Percentiles rank a stretch among this genome's conserved stretches.
phyloP scores from a whole-genome alignment of 2,113 vertebrate species.

The Entomyzon cyanotis region DNA sequence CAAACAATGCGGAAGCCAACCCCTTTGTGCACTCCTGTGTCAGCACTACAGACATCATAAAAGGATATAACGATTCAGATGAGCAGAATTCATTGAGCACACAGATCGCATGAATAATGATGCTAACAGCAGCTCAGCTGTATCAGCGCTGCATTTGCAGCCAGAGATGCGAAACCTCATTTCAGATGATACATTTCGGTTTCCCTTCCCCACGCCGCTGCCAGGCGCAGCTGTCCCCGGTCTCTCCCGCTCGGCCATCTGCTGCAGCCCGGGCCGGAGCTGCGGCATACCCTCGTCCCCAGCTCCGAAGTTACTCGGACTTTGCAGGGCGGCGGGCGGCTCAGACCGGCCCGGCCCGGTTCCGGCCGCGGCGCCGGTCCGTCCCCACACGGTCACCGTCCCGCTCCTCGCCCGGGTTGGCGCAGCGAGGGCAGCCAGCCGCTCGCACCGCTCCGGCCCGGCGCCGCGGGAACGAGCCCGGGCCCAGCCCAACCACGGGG shows the following conservation, averaged over 20 bases:
- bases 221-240: neutral
- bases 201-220: neutral
- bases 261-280: neutral
- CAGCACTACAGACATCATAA: neutral
- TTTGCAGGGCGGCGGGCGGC: neutral
- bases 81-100: neutral
- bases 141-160: accelerated
- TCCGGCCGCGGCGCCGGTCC: no score
- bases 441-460: neutral
- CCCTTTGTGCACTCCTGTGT: neutral
- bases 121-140: neutral
- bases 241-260: neutral
- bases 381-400: neutral
- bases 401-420: no score
- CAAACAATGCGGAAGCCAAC: neutral
- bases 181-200: neutral
- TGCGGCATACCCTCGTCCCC: neutral
- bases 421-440: neutral
- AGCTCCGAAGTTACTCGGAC: neutral
- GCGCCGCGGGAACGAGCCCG: neutral
- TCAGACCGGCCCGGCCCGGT: neutral
- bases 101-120: neutral
- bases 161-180: neutral
- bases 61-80: neutral
- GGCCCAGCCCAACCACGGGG: neutral